Base-by-base conservation (phyloP, 1,140 invertebrate species). In the Vollenhovia emeryi region DNA sequence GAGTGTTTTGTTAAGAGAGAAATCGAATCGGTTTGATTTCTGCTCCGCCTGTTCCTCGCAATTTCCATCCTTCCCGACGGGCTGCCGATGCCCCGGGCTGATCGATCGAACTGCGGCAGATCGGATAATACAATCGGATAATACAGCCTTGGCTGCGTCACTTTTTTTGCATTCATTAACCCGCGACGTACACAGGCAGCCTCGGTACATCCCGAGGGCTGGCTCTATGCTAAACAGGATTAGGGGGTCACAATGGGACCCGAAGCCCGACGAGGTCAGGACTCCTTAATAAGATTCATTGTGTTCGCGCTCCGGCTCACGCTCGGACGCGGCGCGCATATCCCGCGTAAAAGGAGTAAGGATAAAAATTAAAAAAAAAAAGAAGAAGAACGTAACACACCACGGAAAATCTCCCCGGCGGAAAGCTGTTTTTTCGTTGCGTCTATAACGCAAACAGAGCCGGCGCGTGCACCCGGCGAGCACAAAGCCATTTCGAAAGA, bases 151-250 rank as follows among this genome's bases (percentile, higher is more conserved):
- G 18, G 33, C 3, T 7, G 13, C 40, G 55, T 13, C 40, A 36
- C 24, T 43, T 57, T 71, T 80, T 82, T 57, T 33, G 50, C 78
- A 64, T 43, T 57, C 50, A 68, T 73, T 82, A 82, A 82, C 24
- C 27, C n/a, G 27, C 66, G 66, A 73, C 66, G 43, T 82, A 45
- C 24, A 45, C 36, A 55, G 33, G 62, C 45, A 66, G 24, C 33
- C 36, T 21, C 36, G 36, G 50, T 30, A 21, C 45, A 71, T 57
- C 36, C 78, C 48, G 24, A 43, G 78, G 50, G 27, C 18, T 71
- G 66, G 78, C 48, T 82, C 78, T 82, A 82, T 82, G 78, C 78
- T 82, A 82, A 82, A 82, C 78, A 82, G 78, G 66, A 82, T 82
- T 82, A 82, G 78, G 36, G 50, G 43, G 33, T 82, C 78, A 82